Conservation (phyloP, 2,113 vertebrate species). For the Desmodus rotundus region DNA sequence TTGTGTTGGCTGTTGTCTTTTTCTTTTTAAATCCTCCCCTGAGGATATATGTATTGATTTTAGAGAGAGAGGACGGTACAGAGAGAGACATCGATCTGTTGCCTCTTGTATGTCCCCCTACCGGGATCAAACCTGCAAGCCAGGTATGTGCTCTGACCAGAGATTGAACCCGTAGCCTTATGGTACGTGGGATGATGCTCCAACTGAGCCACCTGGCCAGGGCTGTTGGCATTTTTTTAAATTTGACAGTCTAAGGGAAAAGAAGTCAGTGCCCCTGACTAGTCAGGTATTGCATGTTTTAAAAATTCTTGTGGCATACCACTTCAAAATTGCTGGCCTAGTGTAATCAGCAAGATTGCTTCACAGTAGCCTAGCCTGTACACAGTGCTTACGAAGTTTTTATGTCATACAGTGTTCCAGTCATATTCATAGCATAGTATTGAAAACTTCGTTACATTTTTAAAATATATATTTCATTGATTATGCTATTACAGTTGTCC, state of each 20-base stretch:
- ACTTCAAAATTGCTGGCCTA: neutral
- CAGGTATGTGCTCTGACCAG: neutral
- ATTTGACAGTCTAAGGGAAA: neutral
- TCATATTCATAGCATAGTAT: neutral
- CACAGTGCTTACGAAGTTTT: neutral
- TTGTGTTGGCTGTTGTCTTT: neutral
- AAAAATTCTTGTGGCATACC: neutral
- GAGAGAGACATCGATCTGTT: neutral
- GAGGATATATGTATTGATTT: neutral
- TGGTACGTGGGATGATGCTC: neutral
- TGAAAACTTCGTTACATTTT: neutral
- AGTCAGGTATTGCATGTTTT: neutral
- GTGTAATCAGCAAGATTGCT: neutral
- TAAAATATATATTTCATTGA: no score
- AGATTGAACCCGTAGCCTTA: neutral
- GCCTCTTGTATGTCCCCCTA: neutral
- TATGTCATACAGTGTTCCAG: neutral
- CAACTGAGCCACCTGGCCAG: neutral
- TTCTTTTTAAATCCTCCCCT: neutral
- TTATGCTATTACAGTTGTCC: no score
- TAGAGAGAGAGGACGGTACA: neutral
- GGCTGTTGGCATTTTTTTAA: neutral
- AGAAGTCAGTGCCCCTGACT: neutral
- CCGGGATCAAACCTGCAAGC: neutral
- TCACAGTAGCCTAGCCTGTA: neutral